Evolutionary conservation across 2,888 invertebrate species (phyloP).

Genomic region (Invenusta paracnida): DNA sequence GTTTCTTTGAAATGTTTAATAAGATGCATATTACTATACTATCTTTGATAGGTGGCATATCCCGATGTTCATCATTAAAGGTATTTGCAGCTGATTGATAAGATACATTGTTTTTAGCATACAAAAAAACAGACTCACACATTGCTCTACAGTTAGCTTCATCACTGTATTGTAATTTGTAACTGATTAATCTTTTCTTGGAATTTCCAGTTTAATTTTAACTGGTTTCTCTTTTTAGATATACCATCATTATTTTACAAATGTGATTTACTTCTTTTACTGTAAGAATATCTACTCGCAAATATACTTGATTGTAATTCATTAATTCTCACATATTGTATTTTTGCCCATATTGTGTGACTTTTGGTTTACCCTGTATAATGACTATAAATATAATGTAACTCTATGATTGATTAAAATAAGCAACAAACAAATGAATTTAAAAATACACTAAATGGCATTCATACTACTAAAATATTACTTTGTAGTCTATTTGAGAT

Average conservation of each 20-base stretch:
- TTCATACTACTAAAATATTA: too few relatives aligned
- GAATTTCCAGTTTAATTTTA: background rate
- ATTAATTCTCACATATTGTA: background rate
- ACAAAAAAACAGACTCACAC: slow-evolving; percentile 11
- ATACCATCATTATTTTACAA: background rate
- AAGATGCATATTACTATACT: background rate
- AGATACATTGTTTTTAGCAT: slow-evolving; percentile 9
- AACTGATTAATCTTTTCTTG: slow-evolving; percentile 13
- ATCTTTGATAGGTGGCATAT: slow-evolving; percentile 15
- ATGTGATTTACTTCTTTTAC: background rate
- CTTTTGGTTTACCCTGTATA: background rate
- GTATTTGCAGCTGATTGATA: background rate
- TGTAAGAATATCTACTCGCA: background rate
- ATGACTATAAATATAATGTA: too few relatives aligned
- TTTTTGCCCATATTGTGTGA: background rate
- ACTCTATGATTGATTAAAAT: too few relatives aligned
- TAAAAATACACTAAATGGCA: too few relatives aligned
- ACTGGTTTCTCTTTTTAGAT: background rate
- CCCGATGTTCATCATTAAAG: background rate
- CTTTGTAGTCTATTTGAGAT: too few relatives aligned
- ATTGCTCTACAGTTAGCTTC: background rate
- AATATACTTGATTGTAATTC: background rate
- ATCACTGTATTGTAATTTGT: slow-evolving; percentile 17
- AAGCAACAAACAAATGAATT: too few relatives aligned
- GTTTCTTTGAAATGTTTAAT: slow-evolving; percentile 6